Conservation (phyloP, 1,140 invertebrate species). For the Acromyrmex heyeri region DNA sequence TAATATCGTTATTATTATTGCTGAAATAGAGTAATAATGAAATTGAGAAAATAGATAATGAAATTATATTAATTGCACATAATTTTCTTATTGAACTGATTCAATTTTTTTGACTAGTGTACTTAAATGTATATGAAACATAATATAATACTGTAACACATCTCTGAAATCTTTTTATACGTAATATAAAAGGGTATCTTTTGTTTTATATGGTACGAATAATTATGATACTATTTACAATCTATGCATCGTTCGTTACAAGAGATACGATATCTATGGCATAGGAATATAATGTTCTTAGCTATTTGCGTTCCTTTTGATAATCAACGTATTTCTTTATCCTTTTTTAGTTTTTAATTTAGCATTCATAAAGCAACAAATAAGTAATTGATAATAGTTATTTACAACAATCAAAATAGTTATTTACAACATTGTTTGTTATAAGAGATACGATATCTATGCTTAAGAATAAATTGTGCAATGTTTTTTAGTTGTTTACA, state of each 20-base stretch:
- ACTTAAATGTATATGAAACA: neutral
- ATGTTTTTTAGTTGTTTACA: neutral
- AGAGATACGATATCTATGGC: neutral
- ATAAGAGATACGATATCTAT: neutral
- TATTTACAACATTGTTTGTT: neutral
- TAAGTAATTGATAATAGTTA: too few relatives aligned
- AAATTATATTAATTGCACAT: neutral
- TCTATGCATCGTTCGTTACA: neutral
- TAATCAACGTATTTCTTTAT: neutral
- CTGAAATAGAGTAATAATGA: neutral
- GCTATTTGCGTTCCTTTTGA: neutral
- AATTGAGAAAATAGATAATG: neutral
- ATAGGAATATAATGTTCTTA: neutral
- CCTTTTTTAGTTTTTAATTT: neutral
- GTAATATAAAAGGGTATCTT: neutral
- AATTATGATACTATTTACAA: neutral
- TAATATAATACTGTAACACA: neutral
- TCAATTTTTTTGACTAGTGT: neutral
- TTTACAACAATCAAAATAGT: neutral
- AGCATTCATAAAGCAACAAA: neutral
- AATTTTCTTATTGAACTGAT: neutral
- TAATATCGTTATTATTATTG: neutral
- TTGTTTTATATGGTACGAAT: neutral
- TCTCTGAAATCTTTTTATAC: neutral
- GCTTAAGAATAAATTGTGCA: neutral